Percentiles rank a stretch among this genome's conserved stretches.
Evolutionary conservation across 2,113 vertebrate genomes (phyloP).

Genomic region (Saguinus midas): DNA sequence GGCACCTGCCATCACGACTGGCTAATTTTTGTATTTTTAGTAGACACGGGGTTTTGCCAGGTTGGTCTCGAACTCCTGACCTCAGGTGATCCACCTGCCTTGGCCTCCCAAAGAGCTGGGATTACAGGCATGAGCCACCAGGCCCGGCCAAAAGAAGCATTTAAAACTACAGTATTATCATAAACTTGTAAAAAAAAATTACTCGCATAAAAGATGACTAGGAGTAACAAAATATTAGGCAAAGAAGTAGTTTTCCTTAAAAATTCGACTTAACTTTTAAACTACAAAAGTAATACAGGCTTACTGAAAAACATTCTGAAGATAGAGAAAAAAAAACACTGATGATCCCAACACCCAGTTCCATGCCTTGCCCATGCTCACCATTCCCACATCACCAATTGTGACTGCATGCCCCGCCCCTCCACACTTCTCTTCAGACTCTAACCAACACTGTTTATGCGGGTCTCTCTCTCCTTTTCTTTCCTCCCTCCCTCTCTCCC

Average conservation of each 20-base stretch:
- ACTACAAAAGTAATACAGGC: neutral
- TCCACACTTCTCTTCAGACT: neutral
- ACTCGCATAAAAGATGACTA: neutral
- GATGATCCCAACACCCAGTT: too few relatives aligned
- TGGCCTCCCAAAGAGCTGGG: too few relatives aligned
- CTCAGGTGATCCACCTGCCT: too few relatives aligned
- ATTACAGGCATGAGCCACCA: too few relatives aligned
- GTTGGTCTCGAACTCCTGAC: too few relatives aligned
- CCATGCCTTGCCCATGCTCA: neutral
- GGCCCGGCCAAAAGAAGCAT: neutral
- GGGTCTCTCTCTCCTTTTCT: neutral
- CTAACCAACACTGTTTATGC: neutral
- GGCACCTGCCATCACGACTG: fast-evolving
- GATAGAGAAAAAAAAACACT: neutral
- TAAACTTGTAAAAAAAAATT: neutral
- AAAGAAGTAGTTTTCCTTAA: neutral
- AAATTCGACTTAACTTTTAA: neutral
- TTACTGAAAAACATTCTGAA: neutral
- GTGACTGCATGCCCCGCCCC: too few relatives aligned
- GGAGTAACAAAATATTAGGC: neutral
- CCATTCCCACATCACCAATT: neutral
- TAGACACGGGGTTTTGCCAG: too few relatives aligned
- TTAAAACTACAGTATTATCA: neutral
- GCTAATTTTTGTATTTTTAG: too few relatives aligned
- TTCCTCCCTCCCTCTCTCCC: neutral